phyloP scores from a whole-genome alignment of 2,113 vertebrate species.

The Axis porcinus region DNA sequence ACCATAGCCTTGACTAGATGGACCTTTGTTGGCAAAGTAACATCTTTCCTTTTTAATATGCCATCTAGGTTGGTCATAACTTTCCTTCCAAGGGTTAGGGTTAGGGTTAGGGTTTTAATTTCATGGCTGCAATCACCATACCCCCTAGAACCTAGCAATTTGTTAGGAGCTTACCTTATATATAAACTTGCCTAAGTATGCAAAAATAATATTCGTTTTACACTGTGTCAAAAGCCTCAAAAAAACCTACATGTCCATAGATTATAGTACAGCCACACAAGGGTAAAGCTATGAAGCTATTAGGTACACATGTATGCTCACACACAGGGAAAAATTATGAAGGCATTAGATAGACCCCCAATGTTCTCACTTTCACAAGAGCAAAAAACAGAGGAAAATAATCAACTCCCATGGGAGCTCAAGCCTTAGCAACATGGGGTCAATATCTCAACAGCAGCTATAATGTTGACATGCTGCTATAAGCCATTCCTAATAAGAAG shows the following conservation, averaged over 20 bases:
- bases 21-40: too few species aligned
- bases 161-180: background rate
- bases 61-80: too few species aligned
- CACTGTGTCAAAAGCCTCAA: background rate
- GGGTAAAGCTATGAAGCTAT: background rate
- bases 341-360: background rate
- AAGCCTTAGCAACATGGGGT: background rate
- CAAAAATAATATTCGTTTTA: background rate
- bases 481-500: background rate
- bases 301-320: background rate
- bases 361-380: background rate
- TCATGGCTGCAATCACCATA: background rate
- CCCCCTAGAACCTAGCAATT: background rate
- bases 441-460: background rate
- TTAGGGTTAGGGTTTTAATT: too few species aligned
- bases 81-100: too few species aligned
- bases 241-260: background rate
- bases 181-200: conserved; percentile 17
- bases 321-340: background rate
- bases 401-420: background rate
- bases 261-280: background rate
- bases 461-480: background rate
- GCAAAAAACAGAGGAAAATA: background rate
- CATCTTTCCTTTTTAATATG: too few species aligned
- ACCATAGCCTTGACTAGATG: too few species aligned